These are phyloP conservation scores for Oncorhynchus masou DNA, from an alignment of 2,113 vertebrate genomes.

Conservation along the genomic window DNA sequence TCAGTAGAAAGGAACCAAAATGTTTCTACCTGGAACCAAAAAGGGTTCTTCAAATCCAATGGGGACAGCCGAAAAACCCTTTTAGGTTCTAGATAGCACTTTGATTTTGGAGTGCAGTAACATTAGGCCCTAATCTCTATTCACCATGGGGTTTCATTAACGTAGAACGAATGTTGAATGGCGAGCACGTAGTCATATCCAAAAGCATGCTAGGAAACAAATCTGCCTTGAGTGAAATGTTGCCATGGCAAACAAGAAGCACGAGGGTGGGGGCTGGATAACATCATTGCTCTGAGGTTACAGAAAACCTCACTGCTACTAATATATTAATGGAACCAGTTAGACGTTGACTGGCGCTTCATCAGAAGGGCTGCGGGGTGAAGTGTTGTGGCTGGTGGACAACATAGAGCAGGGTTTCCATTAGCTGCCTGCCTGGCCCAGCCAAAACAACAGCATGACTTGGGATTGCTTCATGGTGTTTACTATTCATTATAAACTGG, in stretches of 20 bases:
- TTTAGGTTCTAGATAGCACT: no score
- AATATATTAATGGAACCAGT: slow-evolving; percentile 1
- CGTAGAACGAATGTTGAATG: not conserved
- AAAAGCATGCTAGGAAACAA: slow-evolving; percentile 15
- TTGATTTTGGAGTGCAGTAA: not conserved
- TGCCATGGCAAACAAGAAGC: slow-evolving; percentile 3
- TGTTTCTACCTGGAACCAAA: no score
- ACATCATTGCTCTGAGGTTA: slow-evolving; percentile 2
- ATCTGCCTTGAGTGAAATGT: slow-evolving; percentile 7
- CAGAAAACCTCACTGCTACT: slow-evolving; percentile 2
- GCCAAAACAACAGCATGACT: not conserved
- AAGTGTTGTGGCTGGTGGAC: not conserved
- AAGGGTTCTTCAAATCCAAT: no score
- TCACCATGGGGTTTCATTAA: not conserved
- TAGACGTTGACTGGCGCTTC: not conserved
- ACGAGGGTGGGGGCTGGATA: not conserved
- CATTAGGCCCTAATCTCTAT: slow-evolving; percentile 6
- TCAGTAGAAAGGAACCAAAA: no score
- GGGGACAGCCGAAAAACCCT: no score
- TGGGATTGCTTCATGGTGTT: not conserved
- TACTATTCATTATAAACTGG: no score
- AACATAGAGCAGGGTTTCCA: not conserved
- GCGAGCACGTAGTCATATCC: not conserved
- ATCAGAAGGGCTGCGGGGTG: not conserved
- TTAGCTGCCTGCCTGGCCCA: not conserved